Conservation (phyloP, 2,797 vertebrate species). For the Aselliscus stoliczkanus region DNA sequence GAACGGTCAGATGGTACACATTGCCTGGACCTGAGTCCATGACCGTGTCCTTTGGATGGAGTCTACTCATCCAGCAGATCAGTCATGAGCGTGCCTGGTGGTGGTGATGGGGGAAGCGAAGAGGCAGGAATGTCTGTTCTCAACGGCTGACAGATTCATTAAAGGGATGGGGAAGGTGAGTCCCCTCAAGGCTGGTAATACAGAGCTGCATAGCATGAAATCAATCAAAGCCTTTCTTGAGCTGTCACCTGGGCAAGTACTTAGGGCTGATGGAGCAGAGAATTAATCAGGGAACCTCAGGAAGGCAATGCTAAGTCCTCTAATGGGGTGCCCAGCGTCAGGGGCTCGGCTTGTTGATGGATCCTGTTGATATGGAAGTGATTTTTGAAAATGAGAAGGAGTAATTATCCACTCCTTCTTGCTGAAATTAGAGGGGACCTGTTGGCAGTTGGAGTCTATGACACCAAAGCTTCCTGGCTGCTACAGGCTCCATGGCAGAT, state of each 20-base stretch:
- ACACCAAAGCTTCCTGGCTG: background rate
- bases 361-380: conserved; percentile 45
- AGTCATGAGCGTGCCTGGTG: background rate
- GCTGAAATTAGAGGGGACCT: conserved; percentile 49
- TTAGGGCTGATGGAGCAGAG: conserved; percentile 13
- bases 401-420: conserved; percentile 54
- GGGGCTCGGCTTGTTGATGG: conserved; percentile 32
- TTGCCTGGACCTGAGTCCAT: background rate
- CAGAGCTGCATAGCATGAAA: background rate
- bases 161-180: background rate
- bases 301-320: conserved; percentile 23
- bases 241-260: conserved; percentile 39
- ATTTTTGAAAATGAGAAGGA: conserved; percentile 55
- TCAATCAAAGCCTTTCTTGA: conserved; percentile 48
- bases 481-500: background rate
- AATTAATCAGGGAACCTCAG: conserved; percentile 42
- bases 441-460: background rate
- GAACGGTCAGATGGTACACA: background rate
- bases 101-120: background rate
- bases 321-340: background rate
- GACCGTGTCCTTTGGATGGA: background rate
- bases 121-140: background rate
- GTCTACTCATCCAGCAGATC: background rate
- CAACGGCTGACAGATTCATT: background rate
- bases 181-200: background rate